Percentiles rank a stretch among this genome's conserved stretches.
These are phyloP conservation scores for Calliopsis andreniformis DNA, from an alignment of 1,140 invertebrate species.

Conservation along the genomic window DNA sequence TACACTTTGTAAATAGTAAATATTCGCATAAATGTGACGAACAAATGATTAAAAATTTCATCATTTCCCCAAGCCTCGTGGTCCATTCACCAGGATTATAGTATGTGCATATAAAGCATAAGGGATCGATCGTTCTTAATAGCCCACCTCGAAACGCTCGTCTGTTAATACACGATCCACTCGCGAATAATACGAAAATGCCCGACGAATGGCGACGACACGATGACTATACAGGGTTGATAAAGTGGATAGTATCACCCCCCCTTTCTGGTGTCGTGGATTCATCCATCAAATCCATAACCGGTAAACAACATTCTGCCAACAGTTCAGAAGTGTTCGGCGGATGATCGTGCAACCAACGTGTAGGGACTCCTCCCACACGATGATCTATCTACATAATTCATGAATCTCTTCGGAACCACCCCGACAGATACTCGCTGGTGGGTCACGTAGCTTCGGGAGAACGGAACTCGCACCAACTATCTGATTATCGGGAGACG, in stretches of 20 bases:
- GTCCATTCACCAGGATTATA: background rate
- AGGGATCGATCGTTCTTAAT: conserved; percentile 24
- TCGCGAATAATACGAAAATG: conserved; percentile 47
- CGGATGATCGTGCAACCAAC: conserved; percentile 35
- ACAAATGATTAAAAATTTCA: background rate
- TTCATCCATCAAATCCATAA: conserved; percentile 66
- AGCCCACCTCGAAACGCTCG: background rate
- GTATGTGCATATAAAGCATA: too few relatives aligned
- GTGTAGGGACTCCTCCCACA: conserved; percentile 46
- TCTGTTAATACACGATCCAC: conserved; percentile 20
- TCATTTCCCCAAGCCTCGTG: too few relatives aligned
- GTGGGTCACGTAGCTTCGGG: conserved; percentile 55
- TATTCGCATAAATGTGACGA: too few relatives aligned
- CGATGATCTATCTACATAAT: conserved; percentile 63
- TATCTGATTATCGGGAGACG: conserved; percentile 46
- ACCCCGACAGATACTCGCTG: conserved; percentile 38
- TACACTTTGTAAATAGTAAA: too few relatives aligned
- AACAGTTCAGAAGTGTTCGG: conserved; percentile 45
- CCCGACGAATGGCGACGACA: conserved; percentile 31
- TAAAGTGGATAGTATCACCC: conserved; percentile 55
- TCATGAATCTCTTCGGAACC: conserved; percentile 63
- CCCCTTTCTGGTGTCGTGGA: conserved; percentile 26
- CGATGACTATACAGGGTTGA: conserved; percentile 51
- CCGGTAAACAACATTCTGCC: conserved; percentile 57
- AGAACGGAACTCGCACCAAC: conserved; percentile 32